Conservation (phyloP, 2,113 vertebrate species). For the Salvelinus alpinus region DNA sequence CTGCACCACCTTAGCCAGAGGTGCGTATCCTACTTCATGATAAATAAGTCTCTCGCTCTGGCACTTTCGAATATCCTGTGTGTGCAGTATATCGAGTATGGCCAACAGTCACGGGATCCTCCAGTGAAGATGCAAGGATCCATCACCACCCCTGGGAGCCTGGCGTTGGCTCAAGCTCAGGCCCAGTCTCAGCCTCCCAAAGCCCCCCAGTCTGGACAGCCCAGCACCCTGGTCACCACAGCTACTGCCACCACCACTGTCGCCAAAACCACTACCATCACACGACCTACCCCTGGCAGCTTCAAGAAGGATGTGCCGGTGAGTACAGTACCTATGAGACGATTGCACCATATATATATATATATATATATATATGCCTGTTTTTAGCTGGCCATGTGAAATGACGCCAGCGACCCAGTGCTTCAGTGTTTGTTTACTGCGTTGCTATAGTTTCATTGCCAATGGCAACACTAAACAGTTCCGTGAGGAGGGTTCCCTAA, state of each 20-base stretch:
- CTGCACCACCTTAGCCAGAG: not conserved
- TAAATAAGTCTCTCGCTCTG: constrained; percentile 65
- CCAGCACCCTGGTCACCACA: constrained; percentile 94
- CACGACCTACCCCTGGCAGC: constrained; percentile 89
- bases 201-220: constrained; percentile 85
- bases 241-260: constrained; percentile 88
- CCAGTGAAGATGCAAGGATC: constrained; percentile 99
- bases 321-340: constrained; percentile 55
- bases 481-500: too few species aligned
- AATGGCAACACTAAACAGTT: too few species aligned
- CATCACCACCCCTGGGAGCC: constrained; percentile 96
- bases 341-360: too few species aligned
- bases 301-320: constrained; percentile 99
- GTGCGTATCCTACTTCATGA: constrained; percentile 18
- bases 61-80: constrained; percentile 67
- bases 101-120: constrained; percentile 98
- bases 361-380: too few species aligned
- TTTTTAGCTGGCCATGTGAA: too few species aligned
- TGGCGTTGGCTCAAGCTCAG: constrained; percentile 88
- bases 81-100: constrained; percentile 96
- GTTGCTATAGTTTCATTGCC: too few species aligned
- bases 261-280: constrained; percentile 94
- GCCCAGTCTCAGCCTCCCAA: constrained; percentile 87
- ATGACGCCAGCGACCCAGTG: too few species aligned
- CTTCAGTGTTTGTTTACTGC: too few species aligned